A percentile compares a stretch with the other conserved stretches of the same genome.
These are phyloP conservation scores for Zalophus californianus DNA, from an alignment of 2,797 vertebrate genomes.

Conservation along the genomic window DNA sequence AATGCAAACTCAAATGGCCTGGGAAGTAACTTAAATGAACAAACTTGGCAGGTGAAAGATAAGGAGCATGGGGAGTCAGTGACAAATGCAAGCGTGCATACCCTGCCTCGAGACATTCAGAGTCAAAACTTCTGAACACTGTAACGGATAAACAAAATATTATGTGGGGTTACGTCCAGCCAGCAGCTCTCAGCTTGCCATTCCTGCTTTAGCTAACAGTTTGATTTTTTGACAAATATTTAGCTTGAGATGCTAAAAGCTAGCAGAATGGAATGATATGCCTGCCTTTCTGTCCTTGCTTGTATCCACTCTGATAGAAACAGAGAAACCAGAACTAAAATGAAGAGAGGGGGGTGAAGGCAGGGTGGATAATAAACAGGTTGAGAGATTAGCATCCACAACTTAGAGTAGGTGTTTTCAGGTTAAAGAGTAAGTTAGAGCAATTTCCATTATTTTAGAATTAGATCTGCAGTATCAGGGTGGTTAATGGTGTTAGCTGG, in stretches of 20 bases:
- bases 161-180: neutral
- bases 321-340: slow-evolving; percentile 28
- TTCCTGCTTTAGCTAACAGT: neutral
- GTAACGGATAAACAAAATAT: neutral
- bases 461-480: neutral
- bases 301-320: neutral
- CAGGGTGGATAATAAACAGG: neutral
- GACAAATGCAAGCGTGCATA: neutral
- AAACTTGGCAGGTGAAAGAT: neutral
- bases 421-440: neutral
- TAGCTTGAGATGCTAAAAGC: slow-evolving; percentile 11
- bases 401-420: neutral
- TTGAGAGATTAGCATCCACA: neutral
- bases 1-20: neutral
- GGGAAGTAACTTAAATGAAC: neutral
- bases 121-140: neutral
- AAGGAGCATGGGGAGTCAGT: neutral
- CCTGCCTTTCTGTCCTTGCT: neutral
- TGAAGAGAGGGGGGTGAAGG: neutral
- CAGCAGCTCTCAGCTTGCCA: neutral
- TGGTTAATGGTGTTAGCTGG: neutral
- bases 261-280: neutral
- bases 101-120: neutral
- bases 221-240: slow-evolving; percentile 17
- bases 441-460: slow-evolving; percentile 18